Evolutionary conservation across 2,888 invertebrate genomes (phyloP).

Genomic region (Odontocerum albicorne): DNA sequence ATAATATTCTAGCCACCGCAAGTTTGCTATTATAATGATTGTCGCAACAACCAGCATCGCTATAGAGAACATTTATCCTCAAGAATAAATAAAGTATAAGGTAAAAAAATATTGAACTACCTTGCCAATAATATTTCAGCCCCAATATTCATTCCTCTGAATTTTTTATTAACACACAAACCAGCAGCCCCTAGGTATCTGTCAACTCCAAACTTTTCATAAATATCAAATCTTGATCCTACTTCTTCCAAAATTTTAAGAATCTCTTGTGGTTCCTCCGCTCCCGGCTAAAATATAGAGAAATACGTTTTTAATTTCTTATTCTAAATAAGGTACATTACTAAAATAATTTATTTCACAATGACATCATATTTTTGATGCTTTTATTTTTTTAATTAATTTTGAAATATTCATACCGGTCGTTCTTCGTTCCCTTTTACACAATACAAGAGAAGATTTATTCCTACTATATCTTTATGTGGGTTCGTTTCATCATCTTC

Average conservation of each 20-base stretch:
- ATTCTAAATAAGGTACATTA: not conserved
- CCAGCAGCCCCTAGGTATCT: conserved; percentile 23
- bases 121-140: conserved; percentile 29
- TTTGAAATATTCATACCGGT: conserved; percentile 5
- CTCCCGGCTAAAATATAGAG: conserved; percentile 16
- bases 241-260: conserved; percentile 17
- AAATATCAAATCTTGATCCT: conserved; percentile 16
- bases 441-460: conserved; percentile 19
- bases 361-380: not conserved
- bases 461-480: conserved; percentile 21
- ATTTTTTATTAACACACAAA: conserved; percentile 20
- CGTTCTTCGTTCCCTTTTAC: conserved; percentile 6
- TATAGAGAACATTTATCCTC: not conserved
- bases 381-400: too few relatives aligned
- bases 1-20: too few relatives aligned
- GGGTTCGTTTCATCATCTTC: conserved; percentile 14
- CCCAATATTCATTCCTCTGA: conserved; percentile 28
- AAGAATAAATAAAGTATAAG: not conserved
- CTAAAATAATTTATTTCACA: not conserved
- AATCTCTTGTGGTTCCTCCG: conserved; percentile 15
- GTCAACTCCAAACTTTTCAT: conserved; percentile 19
- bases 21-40: too few relatives aligned
- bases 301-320: not conserved
- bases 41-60: too few relatives aligned
- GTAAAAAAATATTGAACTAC: conserved; percentile 10